Evolutionary conservation across 37 sponge, comb jelly and placozoan species (phyloP).

Genomic region (Haliclona indistincta): DNA sequence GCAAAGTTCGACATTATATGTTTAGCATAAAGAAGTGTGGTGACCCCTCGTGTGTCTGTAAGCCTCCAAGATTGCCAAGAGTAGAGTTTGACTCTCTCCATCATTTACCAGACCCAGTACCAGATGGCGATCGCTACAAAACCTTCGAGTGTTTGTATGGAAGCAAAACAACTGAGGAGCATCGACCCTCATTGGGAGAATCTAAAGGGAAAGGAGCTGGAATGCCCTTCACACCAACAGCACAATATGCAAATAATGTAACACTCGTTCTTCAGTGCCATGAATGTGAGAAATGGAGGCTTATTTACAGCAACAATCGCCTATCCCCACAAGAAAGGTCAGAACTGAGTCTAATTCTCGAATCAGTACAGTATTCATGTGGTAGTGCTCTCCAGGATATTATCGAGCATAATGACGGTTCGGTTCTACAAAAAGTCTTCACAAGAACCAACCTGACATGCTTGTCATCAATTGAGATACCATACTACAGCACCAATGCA

Average conservation of each 20-base stretch:
- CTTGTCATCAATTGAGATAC: background rate
- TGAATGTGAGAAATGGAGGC: conserved; percentile 33
- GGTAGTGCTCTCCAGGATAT: too few species aligned
- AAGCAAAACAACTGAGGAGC: conserved; percentile 18
- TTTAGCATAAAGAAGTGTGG: conserved; percentile 32
- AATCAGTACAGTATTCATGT: background rate
- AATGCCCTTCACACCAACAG: conserved; percentile 25
- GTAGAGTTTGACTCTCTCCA: conserved; percentile 17
- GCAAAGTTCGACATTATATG: conserved; percentile 31
- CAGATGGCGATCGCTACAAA: conserved; percentile 20
- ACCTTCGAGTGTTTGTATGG: conserved; percentile 24
- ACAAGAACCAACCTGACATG: background rate
- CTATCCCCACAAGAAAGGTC: background rate
- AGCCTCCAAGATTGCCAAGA: conserved; percentile 21
- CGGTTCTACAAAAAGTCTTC: conserved; percentile 12
- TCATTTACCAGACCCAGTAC: conserved; percentile 37
- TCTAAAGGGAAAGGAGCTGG: background rate
- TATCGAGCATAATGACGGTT: conserved; percentile 5
- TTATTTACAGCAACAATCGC: conserved; percentile 17
- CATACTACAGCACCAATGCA: background rate
- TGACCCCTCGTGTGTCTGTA: conserved; percentile 4
- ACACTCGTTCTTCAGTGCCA: conserved; percentile 16
- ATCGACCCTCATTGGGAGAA: conserved; percentile 14
- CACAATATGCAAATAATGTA: conserved; percentile 44
- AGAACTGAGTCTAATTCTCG: conserved; percentile 2